A percentile compares a stretch with the other conserved stretches of the same genome.
Conservation (phyloP, 1,140 invertebrate species). For the Aphis craccivora region DNA sequence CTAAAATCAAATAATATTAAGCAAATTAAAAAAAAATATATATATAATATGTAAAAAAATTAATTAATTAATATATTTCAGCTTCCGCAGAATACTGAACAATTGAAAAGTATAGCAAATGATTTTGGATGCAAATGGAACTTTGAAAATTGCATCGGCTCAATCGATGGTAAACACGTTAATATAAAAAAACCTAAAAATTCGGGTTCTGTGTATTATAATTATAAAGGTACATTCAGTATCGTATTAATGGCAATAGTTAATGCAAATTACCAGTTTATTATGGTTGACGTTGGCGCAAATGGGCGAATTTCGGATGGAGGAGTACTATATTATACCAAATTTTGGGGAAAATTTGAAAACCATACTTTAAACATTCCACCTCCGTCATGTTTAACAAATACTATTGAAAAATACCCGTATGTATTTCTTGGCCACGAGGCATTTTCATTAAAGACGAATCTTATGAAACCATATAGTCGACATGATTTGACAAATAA, state of each 20-base stretch:
- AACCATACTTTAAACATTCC: constrained; percentile 59
- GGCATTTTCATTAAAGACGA: constrained; percentile 65
- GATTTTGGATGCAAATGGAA: constrained; percentile 61
- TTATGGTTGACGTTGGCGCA: constrained; percentile 59
- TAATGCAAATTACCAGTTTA: constrained; percentile 61
- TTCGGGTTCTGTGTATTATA: constrained; percentile 60
- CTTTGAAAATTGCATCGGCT: constrained; percentile 63
- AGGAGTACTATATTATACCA: constrained; percentile 63
- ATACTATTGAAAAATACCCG: constrained; percentile 58
- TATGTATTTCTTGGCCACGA: constrained; percentile 65
- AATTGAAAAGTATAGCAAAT: constrained; percentile 63
- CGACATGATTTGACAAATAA: constrained; percentile 64
- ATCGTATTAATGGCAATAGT: constrained; percentile 60
- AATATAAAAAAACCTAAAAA: constrained; percentile 63
- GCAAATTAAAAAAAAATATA: constrained; percentile 29
- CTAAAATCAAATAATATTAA: constrained; percentile 53
- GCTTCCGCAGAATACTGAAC: constrained; percentile 61
- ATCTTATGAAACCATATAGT: constrained; percentile 66
- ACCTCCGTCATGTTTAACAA: constrained; percentile 59
- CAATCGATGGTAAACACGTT: constrained; percentile 65
- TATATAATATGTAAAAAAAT: background rate
- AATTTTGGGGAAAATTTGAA: constrained; percentile 60
- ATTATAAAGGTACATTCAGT: constrained; percentile 60
- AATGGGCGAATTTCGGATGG: constrained; percentile 63
- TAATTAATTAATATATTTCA: constrained; percentile 56